These are phyloP conservation scores for Drosophila neotestacea DNA, from an alignment of 2,888 invertebrate genomes.

Conservation along the genomic window DNA sequence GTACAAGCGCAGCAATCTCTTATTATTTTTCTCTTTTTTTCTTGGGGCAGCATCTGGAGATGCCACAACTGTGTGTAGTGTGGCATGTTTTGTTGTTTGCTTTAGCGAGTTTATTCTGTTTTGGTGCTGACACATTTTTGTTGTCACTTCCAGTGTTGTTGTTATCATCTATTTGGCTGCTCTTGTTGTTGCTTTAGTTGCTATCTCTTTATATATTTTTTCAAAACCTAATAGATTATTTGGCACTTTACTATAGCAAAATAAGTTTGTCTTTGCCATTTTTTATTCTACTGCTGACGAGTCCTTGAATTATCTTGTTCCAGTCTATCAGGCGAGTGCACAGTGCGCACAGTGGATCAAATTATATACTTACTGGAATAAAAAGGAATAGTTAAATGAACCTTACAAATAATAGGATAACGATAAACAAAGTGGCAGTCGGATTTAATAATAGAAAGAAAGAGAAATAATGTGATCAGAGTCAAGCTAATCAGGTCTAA, in stretches of 20 bases:
- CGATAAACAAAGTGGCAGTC: too few species aligned
- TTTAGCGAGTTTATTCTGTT: constrained; percentile 46
- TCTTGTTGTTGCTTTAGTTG: constrained; percentile 33
- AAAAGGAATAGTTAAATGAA: too few species aligned
- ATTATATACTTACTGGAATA: neutral
- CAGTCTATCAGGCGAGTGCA: neutral
- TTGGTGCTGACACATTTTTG: constrained; percentile 59
- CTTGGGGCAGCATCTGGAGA: constrained; percentile 33
- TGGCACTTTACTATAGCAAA: constrained; percentile 39
- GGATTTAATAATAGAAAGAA: too few species aligned
- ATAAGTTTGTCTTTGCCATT: constrained; percentile 36
- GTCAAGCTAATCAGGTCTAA: too few species aligned
- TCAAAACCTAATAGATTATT: constrained; percentile 62
- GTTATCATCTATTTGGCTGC: constrained; percentile 4
- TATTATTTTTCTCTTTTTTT: constrained; percentile 2
- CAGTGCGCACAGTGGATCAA: constrained; percentile 11
- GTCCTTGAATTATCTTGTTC: constrained; percentile 32
- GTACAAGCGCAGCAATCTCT: constrained; percentile 33
- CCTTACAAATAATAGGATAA: too few species aligned
- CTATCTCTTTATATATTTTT: constrained; percentile 37
- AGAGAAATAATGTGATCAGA: too few species aligned
- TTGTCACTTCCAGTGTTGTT: constrained; percentile 33
- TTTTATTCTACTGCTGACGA: constrained; percentile 13
- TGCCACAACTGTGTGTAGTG: constrained; percentile 58
- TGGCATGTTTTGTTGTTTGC: constrained; percentile 55